Percentiles rank a stretch among this genome's conserved stretches.
Evolutionary conservation across 2,888 invertebrate species (phyloP).

Genomic region (Pilophorus perplexus): DNA sequence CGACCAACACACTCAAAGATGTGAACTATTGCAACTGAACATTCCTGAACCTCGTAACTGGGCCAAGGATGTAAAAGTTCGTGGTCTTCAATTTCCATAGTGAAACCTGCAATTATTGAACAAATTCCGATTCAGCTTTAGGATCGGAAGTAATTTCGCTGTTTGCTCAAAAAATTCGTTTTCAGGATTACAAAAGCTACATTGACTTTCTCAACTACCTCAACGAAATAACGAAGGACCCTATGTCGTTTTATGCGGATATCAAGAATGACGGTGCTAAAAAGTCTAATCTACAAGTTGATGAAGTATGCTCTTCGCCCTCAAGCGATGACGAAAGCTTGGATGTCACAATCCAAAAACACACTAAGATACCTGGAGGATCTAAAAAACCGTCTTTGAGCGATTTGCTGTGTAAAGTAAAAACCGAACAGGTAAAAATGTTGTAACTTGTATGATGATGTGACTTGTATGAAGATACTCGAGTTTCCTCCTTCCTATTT

Average conservation of each 20-base stretch:
- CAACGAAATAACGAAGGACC: conserved; percentile 32
- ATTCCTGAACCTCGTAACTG: conserved; percentile 74
- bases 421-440: conserved; percentile 11
- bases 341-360: background rate
- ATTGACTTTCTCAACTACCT: conserved; percentile 59
- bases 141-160: no score
- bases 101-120: background rate
- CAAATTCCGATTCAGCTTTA: no score
- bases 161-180: conserved; percentile 26
- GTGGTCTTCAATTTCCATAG: background rate
- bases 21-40: conserved; percentile 59
- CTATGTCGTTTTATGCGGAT: conserved; percentile 13
- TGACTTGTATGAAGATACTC: no score
- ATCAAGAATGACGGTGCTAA: background rate
- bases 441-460: no score
- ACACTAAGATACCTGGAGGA: background rate
- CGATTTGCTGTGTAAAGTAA: conserved; percentile 21
- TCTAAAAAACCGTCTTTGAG: conserved; percentile 18
- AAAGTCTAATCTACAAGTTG: background rate
- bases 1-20: conserved; percentile 37
- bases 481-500: no score
- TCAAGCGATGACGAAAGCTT: conserved; percentile 9
- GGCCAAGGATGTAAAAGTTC: conserved; percentile 59
- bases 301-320: background rate
- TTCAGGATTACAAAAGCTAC: conserved; percentile 66